Evolutionary conservation across 2,797 vertebrate species (phyloP).

Genomic region (Champsocephalus gunnari): DNA sequence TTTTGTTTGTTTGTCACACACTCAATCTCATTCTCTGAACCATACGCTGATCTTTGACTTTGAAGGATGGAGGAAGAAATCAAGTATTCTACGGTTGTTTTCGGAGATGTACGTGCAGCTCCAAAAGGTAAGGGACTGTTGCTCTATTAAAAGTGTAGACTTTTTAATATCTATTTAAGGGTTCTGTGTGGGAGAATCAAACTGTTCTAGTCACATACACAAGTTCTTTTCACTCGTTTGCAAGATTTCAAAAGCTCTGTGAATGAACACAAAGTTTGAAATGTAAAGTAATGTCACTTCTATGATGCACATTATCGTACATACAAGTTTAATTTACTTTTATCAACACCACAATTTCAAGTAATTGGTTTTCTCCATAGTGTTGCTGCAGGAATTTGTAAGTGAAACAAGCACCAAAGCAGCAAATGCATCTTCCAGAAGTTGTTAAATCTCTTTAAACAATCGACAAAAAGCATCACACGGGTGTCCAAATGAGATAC

Average conservation of each 20-base stretch:
- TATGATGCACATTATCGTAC: neutral
- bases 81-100: conserved; percentile 37
- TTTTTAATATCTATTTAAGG: neutral
- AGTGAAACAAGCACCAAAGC: neutral
- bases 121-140: conserved; percentile 28
- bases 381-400: too few species aligned
- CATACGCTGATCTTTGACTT: accelerated
- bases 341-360: neutral
- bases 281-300: too few species aligned
- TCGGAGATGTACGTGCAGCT: neutral
- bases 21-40: neutral
- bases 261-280: too few species aligned
- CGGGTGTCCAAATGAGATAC: too few species aligned
- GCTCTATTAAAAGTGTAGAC: neutral
- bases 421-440: neutral
- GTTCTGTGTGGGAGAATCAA: neutral
- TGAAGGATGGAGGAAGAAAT: conserved; percentile 52
- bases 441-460: too few species aligned
- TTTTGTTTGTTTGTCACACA: neutral
- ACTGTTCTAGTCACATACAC: neutral
- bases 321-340: neutral
- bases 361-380: too few species aligned
- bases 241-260: neutral
- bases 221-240: neutral
- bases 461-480: too few species aligned